Conservation (phyloP, 2,113 vertebrate species). For the Passer montanus region DNA sequence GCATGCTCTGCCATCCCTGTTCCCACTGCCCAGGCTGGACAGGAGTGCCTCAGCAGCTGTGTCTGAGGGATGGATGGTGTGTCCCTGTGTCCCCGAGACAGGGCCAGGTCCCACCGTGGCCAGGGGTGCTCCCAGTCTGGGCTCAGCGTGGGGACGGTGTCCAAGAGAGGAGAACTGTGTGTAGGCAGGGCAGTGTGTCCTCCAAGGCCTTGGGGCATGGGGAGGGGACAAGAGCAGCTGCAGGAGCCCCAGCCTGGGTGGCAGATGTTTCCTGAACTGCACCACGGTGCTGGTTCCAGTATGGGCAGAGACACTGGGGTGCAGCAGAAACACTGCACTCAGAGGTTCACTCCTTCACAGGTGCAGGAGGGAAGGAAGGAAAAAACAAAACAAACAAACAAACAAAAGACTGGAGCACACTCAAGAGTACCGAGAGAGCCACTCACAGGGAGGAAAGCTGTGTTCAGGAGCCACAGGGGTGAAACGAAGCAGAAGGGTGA, state of each 20-base stretch:
- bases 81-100: not conserved
- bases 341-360: not conserved
- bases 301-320: not conserved
- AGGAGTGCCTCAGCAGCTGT: not conserved
- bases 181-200: not conserved
- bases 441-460: conserved; percentile 36
- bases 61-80: rapidly evolving
- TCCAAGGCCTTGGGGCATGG: not conserved
- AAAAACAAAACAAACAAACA: not conserved
- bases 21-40: not conserved
- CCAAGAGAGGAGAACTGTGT: rapidly evolving
- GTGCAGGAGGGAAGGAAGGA: not conserved
- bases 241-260: not conserved
- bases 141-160: rapidly evolving
- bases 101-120: not conserved
- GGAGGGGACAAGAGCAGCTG: not conserved
- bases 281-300: not conserved
- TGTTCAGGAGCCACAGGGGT: conserved; percentile 33
- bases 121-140: not conserved
- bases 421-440: not conserved
- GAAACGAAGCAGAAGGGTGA: conserved; percentile 44
- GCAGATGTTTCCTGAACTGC: not conserved
- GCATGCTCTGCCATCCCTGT: not conserved
- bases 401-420: not conserved
- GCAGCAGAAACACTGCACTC: not conserved